Evolutionary conservation across 2,888 invertebrate species (phyloP).

Genomic region (Parochlus steinenii): DNA sequence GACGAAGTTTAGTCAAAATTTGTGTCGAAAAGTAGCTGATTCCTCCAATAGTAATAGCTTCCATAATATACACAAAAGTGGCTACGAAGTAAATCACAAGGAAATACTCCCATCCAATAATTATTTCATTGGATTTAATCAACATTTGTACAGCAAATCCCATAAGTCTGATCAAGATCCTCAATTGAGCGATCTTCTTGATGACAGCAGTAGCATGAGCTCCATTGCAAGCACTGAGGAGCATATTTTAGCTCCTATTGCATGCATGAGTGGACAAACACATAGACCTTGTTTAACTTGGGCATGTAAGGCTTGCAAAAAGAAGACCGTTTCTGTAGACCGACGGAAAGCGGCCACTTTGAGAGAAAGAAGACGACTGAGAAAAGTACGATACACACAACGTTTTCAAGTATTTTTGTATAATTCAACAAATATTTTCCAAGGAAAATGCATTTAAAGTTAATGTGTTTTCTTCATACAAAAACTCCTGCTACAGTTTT

Average conservation of each 20-base stretch:
- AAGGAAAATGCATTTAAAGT: too few relatives aligned
- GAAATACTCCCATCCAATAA: not conserved
- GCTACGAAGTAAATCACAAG: not conserved
- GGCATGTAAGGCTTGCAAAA: slow-evolving; percentile 96
- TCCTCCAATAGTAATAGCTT: not conserved
- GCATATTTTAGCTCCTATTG: slow-evolving; percentile 30
- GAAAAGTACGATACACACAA: slow-evolving; percentile 72
- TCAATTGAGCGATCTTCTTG: slow-evolving; percentile 23
- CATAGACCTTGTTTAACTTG: slow-evolving; percentile 73
- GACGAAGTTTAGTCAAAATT: not conserved
- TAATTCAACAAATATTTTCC: too few relatives aligned
- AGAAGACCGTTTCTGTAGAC: slow-evolving; percentile 90
- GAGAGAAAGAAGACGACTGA: slow-evolving; percentile 75
- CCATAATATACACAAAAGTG: not conserved
- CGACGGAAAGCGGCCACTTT: slow-evolving; percentile 93
- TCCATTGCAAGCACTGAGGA: slow-evolving; percentile 18
- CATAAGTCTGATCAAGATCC: too few relatives aligned
- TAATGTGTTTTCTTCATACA: too few relatives aligned
- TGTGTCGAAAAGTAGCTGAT: not conserved
- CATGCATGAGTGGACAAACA: slow-evolving; percentile 30
- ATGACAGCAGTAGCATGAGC: slow-evolving; percentile 28
- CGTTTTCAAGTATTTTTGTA: too few relatives aligned
- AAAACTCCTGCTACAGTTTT: slow-evolving; percentile 6
- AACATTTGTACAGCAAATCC: too few relatives aligned
- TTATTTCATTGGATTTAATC: too few relatives aligned